These are phyloP conservation scores for Limnephilus auricula DNA, from an alignment of 2,888 invertebrate genomes.

Conservation along the genomic window DNA sequence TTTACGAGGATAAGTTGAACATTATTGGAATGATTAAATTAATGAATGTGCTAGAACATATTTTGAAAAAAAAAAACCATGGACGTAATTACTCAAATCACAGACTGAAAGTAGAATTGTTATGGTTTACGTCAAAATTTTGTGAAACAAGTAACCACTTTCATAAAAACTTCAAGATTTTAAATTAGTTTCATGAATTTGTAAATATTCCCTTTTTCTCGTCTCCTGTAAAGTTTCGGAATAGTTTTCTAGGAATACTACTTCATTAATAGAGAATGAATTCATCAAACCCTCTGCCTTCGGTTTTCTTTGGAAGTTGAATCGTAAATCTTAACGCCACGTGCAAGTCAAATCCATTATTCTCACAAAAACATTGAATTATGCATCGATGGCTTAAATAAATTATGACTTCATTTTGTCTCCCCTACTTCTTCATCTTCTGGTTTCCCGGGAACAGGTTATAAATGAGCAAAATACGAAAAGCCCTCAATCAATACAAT, in stretches of 20 bases:
- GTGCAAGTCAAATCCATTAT: conserved; percentile 12
- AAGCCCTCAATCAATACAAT: not conserved
- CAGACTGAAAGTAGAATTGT: too few relatives aligned
- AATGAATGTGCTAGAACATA: too few relatives aligned
- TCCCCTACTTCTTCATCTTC: not conserved
- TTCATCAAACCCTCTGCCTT: not conserved
- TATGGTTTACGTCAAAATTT: too few relatives aligned
- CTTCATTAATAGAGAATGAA: not conserved
- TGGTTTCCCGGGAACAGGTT: not conserved
- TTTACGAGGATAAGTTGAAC: too few relatives aligned
- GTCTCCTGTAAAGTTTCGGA: too few relatives aligned
- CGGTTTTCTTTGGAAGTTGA: conserved; percentile 1
- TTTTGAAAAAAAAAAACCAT: too few relatives aligned
- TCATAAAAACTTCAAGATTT: too few relatives aligned
- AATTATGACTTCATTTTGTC: not conserved
- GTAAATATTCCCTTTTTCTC: too few relatives aligned
- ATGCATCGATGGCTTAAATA: not conserved
- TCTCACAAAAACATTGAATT: conserved; percentile 19
- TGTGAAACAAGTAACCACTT: too few relatives aligned
- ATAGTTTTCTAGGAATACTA: not conserved
- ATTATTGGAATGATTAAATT: too few relatives aligned
- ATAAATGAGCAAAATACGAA: not conserved
- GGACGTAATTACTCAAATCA: too few relatives aligned
- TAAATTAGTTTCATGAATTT: too few relatives aligned
- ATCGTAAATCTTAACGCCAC: conserved; percentile 7